These are phyloP conservation scores for Campoplex capitator DNA, from an alignment of 2,888 invertebrate species.

Conservation along the genomic window DNA sequence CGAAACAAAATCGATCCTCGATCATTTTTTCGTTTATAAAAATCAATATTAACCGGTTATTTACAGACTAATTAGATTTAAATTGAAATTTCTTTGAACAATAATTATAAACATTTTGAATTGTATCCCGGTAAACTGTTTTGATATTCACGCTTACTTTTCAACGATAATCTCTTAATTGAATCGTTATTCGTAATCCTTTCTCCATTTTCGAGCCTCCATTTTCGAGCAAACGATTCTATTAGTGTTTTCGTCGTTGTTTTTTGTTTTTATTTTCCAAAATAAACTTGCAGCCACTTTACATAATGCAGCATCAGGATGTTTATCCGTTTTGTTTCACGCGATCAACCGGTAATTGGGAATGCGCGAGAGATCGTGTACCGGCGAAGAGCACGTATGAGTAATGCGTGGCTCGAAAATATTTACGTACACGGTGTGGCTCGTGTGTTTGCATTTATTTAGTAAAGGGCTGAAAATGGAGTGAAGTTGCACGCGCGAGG, in stretches of 20 bases:
- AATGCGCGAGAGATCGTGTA: not conserved
- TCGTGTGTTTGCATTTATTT: slow-evolving; percentile 73
- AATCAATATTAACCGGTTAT: too few relatives aligned
- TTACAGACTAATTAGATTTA: too few relatives aligned
- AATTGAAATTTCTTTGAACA: not conserved
- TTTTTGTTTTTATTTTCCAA: not conserved
- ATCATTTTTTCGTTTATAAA: too few relatives aligned
- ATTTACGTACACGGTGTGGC: slow-evolving; percentile 44
- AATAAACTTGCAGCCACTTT: slow-evolving; percentile 7
- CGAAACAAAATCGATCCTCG: too few relatives aligned
- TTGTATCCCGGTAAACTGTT: not conserved
- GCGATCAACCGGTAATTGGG: not conserved
- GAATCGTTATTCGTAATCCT: not conserved
- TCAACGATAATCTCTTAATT: not conserved
- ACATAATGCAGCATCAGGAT: not conserved
- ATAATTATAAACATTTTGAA: not conserved
- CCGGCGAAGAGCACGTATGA: slow-evolving; percentile 34
- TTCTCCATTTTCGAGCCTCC: not conserved
- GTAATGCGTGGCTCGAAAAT: slow-evolving; percentile 63
- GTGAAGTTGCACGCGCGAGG: slow-evolving; percentile 8
- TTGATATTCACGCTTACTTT: not conserved
- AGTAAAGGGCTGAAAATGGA: slow-evolving; percentile 50
- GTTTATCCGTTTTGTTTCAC: not conserved
- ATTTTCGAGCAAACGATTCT: not conserved
- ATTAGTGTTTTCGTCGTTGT: not conserved